A percentile compares a stretch with the other conserved stretches of the same genome.
Conservation (phyloP, 1,140 invertebrate species). For the Ceratitis capitata region DNA sequence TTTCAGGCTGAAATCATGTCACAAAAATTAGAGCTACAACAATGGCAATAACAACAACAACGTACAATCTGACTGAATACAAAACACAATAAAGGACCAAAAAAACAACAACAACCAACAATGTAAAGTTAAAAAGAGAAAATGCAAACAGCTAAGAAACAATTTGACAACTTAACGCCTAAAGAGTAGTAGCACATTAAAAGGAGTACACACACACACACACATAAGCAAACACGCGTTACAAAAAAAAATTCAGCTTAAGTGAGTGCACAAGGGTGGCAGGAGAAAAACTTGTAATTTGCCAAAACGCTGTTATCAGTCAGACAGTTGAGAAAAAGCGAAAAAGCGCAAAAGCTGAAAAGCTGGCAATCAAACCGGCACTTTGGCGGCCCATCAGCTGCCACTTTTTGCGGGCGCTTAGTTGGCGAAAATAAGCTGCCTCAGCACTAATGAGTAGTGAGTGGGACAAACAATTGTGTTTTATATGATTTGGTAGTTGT, state of each 20-base stretch:
- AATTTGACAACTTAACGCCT: conserved; percentile 28
- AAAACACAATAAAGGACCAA: neutral
- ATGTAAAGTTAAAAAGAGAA: neutral
- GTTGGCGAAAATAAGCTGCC: neutral
- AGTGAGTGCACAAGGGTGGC: neutral
- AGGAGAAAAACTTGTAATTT: neutral
- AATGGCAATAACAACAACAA: neutral
- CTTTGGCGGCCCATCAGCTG: neutral
- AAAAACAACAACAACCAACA: neutral
- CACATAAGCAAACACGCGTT: neutral
- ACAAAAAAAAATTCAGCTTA: too few relatives aligned
- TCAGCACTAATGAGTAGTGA: neutral
- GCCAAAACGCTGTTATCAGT: neutral
- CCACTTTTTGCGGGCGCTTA: neutral
- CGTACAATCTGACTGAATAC: neutral
- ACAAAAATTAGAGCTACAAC: neutral
- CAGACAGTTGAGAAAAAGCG: neutral
- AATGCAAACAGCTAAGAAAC: neutral
- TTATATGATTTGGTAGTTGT: neutral
- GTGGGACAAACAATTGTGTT: neutral
- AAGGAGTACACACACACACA: neutral
- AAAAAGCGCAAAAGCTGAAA: neutral
- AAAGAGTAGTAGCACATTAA: neutral
- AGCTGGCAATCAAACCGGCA: neutral
- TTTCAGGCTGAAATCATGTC: neutral